Evolutionary conservation across 2,888 invertebrate genomes (phyloP).

Genomic region (Polia nebulosa): DNA sequence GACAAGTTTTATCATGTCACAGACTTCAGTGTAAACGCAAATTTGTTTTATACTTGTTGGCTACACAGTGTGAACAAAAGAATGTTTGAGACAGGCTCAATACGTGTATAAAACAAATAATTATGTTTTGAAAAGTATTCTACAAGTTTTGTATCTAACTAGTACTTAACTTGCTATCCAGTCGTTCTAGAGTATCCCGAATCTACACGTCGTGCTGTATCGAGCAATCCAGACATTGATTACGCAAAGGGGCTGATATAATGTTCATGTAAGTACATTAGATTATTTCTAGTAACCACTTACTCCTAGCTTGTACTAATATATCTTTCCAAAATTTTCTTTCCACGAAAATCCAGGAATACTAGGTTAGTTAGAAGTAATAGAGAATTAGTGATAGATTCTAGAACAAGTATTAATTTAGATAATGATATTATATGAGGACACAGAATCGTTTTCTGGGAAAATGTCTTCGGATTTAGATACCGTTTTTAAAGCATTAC

Average conservation of each 20-base stretch:
- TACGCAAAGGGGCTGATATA: slow-evolving; percentile 3
- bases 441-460: background rate
- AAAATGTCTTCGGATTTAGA: slow-evolving; percentile 5
- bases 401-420: slow-evolving; percentile 4
- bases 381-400: background rate
- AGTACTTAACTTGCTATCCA: too few relatives aligned
- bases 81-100: too few relatives aligned
- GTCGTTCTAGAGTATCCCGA: background rate
- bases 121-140: too few relatives aligned
- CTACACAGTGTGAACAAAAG: too few relatives aligned
- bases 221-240: background rate
- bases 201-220: background rate
- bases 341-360: background rate
- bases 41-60: too few relatives aligned
- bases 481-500: background rate
- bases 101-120: too few relatives aligned
- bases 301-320: slow-evolving; percentile 6
- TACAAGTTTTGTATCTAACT: too few relatives aligned
- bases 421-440: background rate
- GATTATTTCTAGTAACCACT: slow-evolving; percentile 10
- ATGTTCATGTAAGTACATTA: slow-evolving; percentile 11
- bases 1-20: too few relatives aligned
- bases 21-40: too few relatives aligned
- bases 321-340: slow-evolving; percentile 8
- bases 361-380: background rate